Evolutionary conservation across 2,113 vertebrate genomes (phyloP).

Genomic region (Lutjanus erythropterus): DNA sequence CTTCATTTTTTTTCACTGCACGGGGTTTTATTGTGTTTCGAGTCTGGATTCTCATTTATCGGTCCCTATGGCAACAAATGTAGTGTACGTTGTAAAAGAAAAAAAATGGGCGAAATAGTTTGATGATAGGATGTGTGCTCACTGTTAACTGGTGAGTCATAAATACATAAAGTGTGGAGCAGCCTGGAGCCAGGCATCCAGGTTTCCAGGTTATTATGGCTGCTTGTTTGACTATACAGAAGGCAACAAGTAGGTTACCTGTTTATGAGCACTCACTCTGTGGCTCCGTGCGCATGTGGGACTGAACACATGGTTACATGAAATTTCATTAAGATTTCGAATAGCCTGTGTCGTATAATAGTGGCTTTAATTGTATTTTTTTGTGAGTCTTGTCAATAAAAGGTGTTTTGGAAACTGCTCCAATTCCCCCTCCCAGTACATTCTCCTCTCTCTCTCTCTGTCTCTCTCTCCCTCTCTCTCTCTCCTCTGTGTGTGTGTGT

Average conservation of each 20-base stretch:
- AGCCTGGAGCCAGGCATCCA: neutral
- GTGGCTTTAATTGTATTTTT: neutral
- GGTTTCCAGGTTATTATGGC: constrained; percentile 40
- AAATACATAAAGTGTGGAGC: constrained; percentile 41
- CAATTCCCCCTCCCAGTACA: neutral
- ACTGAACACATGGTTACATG: neutral
- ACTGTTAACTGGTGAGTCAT: constrained; percentile 52
- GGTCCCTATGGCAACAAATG: constrained; percentile 42
- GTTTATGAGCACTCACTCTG: neutral
- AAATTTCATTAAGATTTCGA: neutral
- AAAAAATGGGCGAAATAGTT: constrained; percentile 23
- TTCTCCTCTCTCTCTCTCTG: neutral
- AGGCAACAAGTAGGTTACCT: constrained; percentile 54
- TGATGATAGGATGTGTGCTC: constrained; percentile 11
- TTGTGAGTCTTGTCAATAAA: neutral
- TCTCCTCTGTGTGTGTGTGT: too few species aligned
- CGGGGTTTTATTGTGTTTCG: neutral
- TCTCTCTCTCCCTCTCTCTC: neutral
- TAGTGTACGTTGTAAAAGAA: constrained; percentile 9
- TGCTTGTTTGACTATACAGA: constrained; percentile 6
- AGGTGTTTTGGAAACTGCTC: constrained; percentile 15
- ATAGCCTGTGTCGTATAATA: neutral
- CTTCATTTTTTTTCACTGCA: neutral
- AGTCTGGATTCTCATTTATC: neutral
- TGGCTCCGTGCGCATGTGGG: neutral